Evolutionary conservation across 2,888 invertebrate genomes (phyloP).

Genomic region (Carterocephalus palaemon): DNA sequence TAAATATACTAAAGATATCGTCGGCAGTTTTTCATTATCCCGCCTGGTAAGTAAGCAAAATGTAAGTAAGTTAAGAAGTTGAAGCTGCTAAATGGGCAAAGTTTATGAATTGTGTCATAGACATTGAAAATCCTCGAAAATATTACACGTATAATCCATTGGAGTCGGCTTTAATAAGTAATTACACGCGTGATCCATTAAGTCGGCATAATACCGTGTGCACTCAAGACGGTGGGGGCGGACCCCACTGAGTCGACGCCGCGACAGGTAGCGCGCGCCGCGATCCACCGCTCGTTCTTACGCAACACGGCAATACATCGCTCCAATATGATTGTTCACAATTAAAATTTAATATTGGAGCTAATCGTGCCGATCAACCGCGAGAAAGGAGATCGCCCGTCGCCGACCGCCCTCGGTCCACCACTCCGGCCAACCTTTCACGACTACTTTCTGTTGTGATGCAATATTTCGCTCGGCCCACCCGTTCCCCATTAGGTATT

Average conservation of each 20-base stretch:
- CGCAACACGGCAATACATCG: constrained; percentile 43
- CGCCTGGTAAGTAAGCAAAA: too few species aligned
- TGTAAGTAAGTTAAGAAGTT: not conserved
- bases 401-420: constrained; percentile 43
- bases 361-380: constrained; percentile 45
- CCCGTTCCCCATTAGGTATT: constrained; percentile 41
- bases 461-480: constrained; percentile 44
- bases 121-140: constrained; percentile 54
- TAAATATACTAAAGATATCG: too few species aligned
- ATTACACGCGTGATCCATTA: constrained; percentile 59
- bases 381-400: constrained; percentile 54
- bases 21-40: too few species aligned
- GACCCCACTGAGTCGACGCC: not conserved
- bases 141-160: constrained; percentile 59
- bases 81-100: constrained; percentile 13
- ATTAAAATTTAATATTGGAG: constrained; percentile 51
- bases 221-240: not conserved
- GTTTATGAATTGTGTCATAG: constrained; percentile 45
- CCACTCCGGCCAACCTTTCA: constrained; percentile 58
- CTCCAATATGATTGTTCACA: constrained; percentile 49
- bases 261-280: constrained; percentile 3
- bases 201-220: constrained; percentile 34
- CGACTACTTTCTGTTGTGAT: constrained; percentile 66
- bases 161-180: constrained; percentile 52
- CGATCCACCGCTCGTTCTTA: constrained; percentile 36